These are phyloP conservation scores for Takifugu bimaculatus DNA, from an alignment of 2,113 vertebrate species.

Conservation along the genomic window DNA sequence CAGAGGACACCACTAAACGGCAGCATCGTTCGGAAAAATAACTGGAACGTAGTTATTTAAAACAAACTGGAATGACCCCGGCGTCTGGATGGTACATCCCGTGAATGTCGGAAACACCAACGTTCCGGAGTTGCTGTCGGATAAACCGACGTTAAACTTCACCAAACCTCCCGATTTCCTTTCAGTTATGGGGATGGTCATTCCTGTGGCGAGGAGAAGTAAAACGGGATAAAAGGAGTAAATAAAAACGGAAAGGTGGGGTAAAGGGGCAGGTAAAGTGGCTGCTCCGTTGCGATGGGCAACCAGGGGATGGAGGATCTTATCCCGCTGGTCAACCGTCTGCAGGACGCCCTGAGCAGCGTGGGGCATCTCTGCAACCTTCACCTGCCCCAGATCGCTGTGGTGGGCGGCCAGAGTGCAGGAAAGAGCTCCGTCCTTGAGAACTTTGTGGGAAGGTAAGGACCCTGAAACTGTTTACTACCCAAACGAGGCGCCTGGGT, in stretches of 20 bases:
- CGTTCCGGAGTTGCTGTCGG: no score
- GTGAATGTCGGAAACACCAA: no score
- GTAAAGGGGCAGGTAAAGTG: constrained; percentile 11
- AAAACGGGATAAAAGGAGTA: background rate
- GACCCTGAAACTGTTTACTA: background rate
- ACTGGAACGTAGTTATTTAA: no score
- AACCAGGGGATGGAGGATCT: constrained; percentile 91
- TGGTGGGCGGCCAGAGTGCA: constrained; percentile 87
- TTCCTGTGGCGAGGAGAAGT: constrained; percentile 12
- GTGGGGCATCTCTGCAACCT: constrained; percentile 82
- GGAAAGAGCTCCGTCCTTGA: constrained; percentile 89
- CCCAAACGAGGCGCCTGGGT: no score
- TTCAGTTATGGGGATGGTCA: constrained; percentile 2
- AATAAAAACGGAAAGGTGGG: background rate
- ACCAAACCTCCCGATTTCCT: background rate
- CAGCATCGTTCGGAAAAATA: no score
- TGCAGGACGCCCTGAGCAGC: constrained; percentile 84
- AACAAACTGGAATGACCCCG: no score
- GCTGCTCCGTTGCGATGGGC: constrained; percentile 67
- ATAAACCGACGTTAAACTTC: no score
- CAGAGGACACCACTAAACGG: no score
- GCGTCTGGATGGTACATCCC: no score
- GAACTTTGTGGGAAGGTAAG: constrained; percentile 86
- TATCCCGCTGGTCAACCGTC: constrained; percentile 88
- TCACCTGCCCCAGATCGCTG: constrained; percentile 85